Evolutionary conservation across 2,113 vertebrate species (phyloP).

Genomic region (Mustela lutreola): DNA sequence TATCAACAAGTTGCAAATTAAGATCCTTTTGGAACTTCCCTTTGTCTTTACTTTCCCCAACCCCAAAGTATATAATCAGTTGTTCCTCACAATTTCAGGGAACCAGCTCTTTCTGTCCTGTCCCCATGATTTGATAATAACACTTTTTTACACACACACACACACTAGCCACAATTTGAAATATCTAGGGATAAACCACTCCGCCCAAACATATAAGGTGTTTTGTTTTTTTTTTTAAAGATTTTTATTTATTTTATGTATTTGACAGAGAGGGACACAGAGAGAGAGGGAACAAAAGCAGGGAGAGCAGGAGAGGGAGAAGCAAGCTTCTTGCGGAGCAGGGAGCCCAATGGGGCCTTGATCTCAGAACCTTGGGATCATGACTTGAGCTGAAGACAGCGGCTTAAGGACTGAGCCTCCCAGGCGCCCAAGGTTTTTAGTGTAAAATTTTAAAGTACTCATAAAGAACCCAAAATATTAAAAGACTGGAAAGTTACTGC

Average conservation of each 20-base stretch:
- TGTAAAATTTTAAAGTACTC: background rate
- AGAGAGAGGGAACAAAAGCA: no score
- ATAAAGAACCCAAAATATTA: background rate
- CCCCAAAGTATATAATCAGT: background rate
- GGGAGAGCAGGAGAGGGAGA: no score
- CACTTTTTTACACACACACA: background rate
- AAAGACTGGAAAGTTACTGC: background rate
- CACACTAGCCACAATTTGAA: background rate
- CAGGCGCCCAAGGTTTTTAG: background rate
- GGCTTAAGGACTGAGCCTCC: no score
- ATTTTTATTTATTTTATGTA: no score
- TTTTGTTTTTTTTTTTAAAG: no score
- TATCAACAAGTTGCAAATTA: background rate
- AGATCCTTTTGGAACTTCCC: background rate
- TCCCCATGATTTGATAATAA: background rate
- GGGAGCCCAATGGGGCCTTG: no score
- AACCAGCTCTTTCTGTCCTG: background rate
- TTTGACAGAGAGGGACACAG: no score
- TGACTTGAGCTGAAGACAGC: no score
- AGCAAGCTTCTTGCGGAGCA: no score
- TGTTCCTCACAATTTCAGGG: background rate
- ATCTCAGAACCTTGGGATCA: no score
- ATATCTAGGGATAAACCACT: background rate
- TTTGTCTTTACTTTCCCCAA: background rate
- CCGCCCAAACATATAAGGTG: background rate